Base-by-base conservation (phyloP, 2,888 invertebrate genomes). In the Glaucopsyche alexis region DNA sequence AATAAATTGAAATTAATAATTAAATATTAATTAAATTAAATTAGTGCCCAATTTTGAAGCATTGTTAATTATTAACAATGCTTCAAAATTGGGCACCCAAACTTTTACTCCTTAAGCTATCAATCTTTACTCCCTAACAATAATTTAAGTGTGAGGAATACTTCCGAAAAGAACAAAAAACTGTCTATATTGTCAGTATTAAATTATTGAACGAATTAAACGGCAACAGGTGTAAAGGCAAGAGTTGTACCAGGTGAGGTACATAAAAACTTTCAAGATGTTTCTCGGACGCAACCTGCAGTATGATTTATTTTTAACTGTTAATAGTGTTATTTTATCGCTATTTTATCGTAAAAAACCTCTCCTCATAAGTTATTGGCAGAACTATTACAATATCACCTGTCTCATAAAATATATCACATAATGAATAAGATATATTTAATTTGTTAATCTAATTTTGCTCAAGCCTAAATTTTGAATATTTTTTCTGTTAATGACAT, bases 241-340 rank as follows among this genome's bases (percentile, higher is more conserved):
- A 16, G 69, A 69, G 69, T 47, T 47, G 69, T 47, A 42, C 69
- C 69, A 69, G 69, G 69, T 69, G 69, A 13, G 13, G 19, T 7
- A 47, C 13, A 45, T 29, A 69, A 69, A 69, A 69, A 69, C 13
- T 19, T 38, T 69, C 47, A 47, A 45, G 14, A 69, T 47, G 45
- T 69, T 19, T 49, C 47, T 47, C 14, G 29, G 14, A 49, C n/a
- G 47, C 69, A 69, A 69, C 19, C 69, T 49, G 69, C 69, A 69
- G 16, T 69, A 69, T 69, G 69, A 69, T 69, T 69, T 49, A 69
- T 69, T 29, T 60, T 69, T 42, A 67, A 45, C 47, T 67, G 45
- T 45, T 67, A 45, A 42, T 19, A 19, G 45, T 67, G 67, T 67
- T 45, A 67, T 67, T 45, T 67, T 67, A 67, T 45, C 67, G 42